Evolutionary conservation across 2,888 invertebrate genomes (phyloP).

Genomic region (Hirtodrosophila trivittata): DNA sequence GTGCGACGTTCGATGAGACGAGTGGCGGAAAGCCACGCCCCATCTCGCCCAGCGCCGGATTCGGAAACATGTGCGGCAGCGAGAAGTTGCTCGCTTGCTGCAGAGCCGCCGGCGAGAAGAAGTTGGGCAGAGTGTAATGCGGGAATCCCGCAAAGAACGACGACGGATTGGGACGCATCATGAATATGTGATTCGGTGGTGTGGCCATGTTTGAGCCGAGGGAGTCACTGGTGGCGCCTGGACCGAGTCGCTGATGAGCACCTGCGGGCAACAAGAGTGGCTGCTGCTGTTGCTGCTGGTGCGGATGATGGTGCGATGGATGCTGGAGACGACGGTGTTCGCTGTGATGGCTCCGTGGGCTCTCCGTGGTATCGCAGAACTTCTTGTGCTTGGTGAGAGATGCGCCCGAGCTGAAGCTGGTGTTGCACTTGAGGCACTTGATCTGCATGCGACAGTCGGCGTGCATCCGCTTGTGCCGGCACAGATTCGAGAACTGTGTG

Average conservation of each 20-base stretch:
- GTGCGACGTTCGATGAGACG: constrained; percentile 52
- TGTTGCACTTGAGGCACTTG: constrained; percentile 97
- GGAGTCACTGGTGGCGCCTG: constrained; percentile 69
- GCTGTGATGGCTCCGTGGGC: constrained; percentile 43
- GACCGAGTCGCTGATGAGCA: constrained; percentile 42
- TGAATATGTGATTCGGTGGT: constrained; percentile 88
- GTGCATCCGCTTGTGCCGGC: constrained; percentile 99
- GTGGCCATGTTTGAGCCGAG: constrained; percentile 83
- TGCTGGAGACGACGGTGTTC: constrained; percentile 40
- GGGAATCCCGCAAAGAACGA: constrained; percentile 88
- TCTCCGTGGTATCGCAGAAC: constrained; percentile 93
- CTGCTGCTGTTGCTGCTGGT: constrained; percentile 83
- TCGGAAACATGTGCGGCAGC: constrained; percentile 85
- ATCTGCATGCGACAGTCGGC: constrained; percentile 96
- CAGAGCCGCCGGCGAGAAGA: constrained; percentile 86
- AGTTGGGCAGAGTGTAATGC: constrained; percentile 85
- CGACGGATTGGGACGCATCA: constrained; percentile 88
- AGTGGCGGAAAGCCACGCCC: constrained; percentile 83
- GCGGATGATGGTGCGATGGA: constrained; percentile 36
- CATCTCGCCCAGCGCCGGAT: constrained; percentile 84
- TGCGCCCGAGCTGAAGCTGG: constrained; percentile 95
- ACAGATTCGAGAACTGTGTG: constrained; percentile 99
- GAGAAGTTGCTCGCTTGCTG: constrained; percentile 83
- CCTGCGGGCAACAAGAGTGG: constrained; percentile 36
- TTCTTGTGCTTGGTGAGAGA: constrained; percentile 97